These are phyloP conservation scores for Protodeltote pygarga DNA, from an alignment of 2,888 invertebrate species.

Conservation along the genomic window DNA sequence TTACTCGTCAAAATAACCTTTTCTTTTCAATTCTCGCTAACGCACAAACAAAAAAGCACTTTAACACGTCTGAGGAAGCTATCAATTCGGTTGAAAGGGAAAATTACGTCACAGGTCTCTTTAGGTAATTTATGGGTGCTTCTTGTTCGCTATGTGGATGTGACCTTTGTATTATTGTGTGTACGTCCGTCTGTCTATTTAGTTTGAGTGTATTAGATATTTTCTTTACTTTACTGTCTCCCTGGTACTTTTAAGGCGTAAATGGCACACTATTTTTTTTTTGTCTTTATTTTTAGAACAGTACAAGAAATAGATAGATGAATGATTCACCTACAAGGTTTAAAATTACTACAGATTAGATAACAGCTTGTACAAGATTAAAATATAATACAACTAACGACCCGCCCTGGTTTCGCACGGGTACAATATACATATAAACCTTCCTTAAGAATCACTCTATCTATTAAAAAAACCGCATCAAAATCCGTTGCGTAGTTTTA, in stretches of 20 bases:
- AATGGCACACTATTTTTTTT: too few relatives aligned
- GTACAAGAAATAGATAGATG: too few relatives aligned
- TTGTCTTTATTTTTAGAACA: too few relatives aligned
- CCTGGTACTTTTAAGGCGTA: neutral
- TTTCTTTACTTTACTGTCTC: conserved; percentile 10
- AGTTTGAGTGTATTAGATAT: conserved; percentile 33
- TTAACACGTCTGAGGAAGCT: conserved; percentile 8
- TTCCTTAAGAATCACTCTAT: too few relatives aligned
- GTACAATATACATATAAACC: too few relatives aligned
- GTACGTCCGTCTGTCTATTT: conserved; percentile 24
- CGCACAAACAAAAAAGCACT: conserved; percentile 33
- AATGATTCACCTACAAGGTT: too few relatives aligned
- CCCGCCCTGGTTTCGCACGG: too few relatives aligned
- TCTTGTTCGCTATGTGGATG: conserved; percentile 15
- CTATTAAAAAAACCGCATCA: too few relatives aligned
- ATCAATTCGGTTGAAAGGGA: conserved; percentile 26
- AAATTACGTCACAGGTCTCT: conserved; percentile 28
- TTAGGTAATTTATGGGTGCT: conserved; percentile 31
- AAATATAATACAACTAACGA: too few relatives aligned
- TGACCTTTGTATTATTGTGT: conserved; percentile 27
- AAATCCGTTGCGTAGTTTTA: too few relatives aligned
- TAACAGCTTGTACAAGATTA: too few relatives aligned
- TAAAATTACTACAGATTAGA: too few relatives aligned
- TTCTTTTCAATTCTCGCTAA: conserved; percentile 15
- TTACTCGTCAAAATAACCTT: conserved; percentile 30